phyloP scores from a whole-genome alignment of 2,888 invertebrate genomes.

The Himalopsyche kuldschensis region DNA sequence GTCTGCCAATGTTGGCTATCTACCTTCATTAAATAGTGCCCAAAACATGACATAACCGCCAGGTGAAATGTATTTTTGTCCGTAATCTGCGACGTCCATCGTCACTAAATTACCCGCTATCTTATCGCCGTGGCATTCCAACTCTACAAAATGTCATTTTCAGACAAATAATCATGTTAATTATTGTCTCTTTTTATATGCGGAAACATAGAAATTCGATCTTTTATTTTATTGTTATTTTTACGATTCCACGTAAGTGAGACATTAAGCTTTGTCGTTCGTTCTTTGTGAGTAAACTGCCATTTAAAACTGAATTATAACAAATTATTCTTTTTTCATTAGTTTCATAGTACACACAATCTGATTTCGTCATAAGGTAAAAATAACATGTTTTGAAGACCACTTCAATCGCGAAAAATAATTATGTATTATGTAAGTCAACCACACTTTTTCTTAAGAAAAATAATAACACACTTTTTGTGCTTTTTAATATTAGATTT shows the following conservation, averaged over 20 bases:
- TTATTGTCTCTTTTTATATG: neutral
- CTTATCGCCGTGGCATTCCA: neutral
- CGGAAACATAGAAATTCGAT: neutral
- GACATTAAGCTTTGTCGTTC: neutral
- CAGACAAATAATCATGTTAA: neutral
- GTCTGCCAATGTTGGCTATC: neutral
- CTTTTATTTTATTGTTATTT: neutral
- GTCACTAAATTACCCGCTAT: conserved; percentile 32
- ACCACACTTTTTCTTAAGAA: too few relatives aligned
- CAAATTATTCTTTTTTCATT: too few relatives aligned
- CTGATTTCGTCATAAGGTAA: too few relatives aligned
- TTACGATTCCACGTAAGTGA: neutral
- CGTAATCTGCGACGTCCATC: conserved; percentile 22
- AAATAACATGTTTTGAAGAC: too few relatives aligned
- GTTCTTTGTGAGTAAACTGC: neutral
- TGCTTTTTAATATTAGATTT: too few relatives aligned
- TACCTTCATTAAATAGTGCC: neutral
- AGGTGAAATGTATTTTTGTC: conserved; percentile 10
- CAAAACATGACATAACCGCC: conserved; percentile 1
- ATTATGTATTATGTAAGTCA: too few relatives aligned
- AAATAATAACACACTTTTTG: too few relatives aligned
- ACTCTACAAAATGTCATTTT: neutral
- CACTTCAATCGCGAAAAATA: too few relatives aligned
- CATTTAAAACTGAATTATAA: neutral
- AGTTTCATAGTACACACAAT: too few relatives aligned